Evolutionary conservation across 2,113 vertebrate genomes (phyloP), one percentile per base, ranked within the genome.

Genomic region (Isurus oxyrinchus): DNA sequence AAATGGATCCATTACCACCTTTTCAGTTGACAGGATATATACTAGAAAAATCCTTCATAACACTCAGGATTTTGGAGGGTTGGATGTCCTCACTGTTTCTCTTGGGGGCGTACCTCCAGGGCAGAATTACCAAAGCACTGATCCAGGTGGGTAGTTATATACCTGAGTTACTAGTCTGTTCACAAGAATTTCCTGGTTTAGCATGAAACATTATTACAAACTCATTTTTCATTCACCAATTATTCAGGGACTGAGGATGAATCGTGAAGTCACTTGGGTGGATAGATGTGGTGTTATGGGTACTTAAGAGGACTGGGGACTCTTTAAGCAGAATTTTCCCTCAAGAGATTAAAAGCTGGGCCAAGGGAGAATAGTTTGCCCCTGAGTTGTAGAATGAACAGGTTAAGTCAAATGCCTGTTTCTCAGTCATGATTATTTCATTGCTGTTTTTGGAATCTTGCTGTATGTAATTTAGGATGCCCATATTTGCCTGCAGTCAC

Each of bases 61-160:
- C 61, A 99, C 99, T 0, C 99, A 99, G 97, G 99, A 99, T 97
- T 99, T 99, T 0, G 99, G 99, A 2, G 99, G 99, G 0, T 97
- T 99, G 0, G 96, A 98, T 0, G 99, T 99, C 40, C 97, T 99
- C 61, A 99, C 98, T 16, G 96, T 99, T 35, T 99, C 99, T 11
- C 97, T 99, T n/a, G 99, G 99, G 76, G 99, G 99, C 72, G 98
- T 98, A 90, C 98, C 98, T 5, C 97, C 98, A 0, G 98, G 98
- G 86, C 98, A 98, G 0, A 97, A 97, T 63, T 98, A 98, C 96
- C 98, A 98, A 97, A 99, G 98, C 95, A 97, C 97, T 23, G 97
- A 97, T 96, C 97, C 98, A 98, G 99, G 99, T 99, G 97, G 97
- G 87, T 4, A 27, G 59, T 19, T n/a, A 16, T 55, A 13, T n/a